Evolutionary conservation across 2,888 invertebrate genomes (phyloP), one percentile per base, ranked within the genome.

Genomic region (Ophion ventricosus): DNA sequence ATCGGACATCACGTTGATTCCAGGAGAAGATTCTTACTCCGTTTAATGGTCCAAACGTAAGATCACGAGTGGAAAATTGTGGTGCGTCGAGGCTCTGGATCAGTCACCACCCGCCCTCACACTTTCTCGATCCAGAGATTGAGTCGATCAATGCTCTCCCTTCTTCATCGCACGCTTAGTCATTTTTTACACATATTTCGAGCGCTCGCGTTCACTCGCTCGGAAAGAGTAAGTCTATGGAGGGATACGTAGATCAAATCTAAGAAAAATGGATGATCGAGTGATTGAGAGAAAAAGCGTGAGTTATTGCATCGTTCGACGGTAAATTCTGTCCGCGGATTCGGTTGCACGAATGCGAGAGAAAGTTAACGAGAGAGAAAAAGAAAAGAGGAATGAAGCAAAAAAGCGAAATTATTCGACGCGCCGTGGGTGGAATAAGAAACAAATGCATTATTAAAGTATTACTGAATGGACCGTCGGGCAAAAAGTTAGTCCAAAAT

Each of bases 341-440:
- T 23, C 10, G 11, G 20, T 11, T 3, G 20, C 10, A 29, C 10
- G 66, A 35, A 14, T 49, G 14, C 14, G 49, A 14, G 49, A 2
- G 49, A 2, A 4, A 14, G 49, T 49, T 49, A 49, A 40, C 61
- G 20, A 26, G 61, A 17, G 56, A 57, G 63, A 63, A 40, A 67
- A 79, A 74, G 43, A 63, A 69, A 72, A 59, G 63, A 59, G 59
- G 29, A 25, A 2, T n/a, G n/a, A 49, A 29, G 29, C 14, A 23
- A 14, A 63, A 63, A 63, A 43, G 86, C 81, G 80, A 79, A 84
- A 83, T 84, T 81, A 83, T 84, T 82, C 83, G 63, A 83, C 67
- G 77, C 40, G 64, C 74, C 63, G 63, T 59, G 76, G 79, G 73
- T 67, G 70, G 78, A 84, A 84, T 79, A 83, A 84, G 84, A 81